phyloP scores from a whole-genome alignment of 1,140 invertebrate genomes.

The Leptinotarsa texana region DNA sequence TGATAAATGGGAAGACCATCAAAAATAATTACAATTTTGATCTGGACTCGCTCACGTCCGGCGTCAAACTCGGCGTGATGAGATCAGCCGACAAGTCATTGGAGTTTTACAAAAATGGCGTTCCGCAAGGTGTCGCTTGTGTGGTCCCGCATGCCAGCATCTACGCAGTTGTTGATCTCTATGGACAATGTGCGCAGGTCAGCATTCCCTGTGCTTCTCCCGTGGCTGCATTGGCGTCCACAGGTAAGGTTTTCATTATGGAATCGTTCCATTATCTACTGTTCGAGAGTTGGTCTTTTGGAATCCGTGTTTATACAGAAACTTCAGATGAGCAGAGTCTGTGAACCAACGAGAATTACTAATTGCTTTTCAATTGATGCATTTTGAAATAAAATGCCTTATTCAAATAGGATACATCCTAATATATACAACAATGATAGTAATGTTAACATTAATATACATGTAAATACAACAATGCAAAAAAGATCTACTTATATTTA shows the following conservation, averaged over 20 bases:
- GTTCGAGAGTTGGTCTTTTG: no score
- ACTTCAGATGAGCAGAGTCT: no score
- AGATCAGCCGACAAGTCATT: constrained; percentile 80
- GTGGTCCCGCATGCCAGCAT: constrained; percentile 79
- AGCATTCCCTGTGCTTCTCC: constrained; percentile 57
- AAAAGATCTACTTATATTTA: no score
- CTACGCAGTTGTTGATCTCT: constrained; percentile 93
- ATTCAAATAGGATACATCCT: no score
- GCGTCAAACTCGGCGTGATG: constrained; percentile 86
- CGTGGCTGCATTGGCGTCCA: constrained; percentile 39
- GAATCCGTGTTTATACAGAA: no score
- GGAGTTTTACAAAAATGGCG: constrained; percentile 89
- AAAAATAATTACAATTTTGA: constrained; percentile 83
- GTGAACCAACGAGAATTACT: no score
- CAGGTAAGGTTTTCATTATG: constrained; percentile 12
- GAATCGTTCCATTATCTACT: no score
- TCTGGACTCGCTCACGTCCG: constrained; percentile 76
- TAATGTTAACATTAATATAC: no score
- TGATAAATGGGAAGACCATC: constrained; percentile 82
- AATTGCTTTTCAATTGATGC: no score
- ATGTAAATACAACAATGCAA: no score
- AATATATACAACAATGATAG: no score
- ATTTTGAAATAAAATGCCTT: no score
- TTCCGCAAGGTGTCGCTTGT: constrained; percentile 88
- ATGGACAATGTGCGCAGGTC: constrained; percentile 93